Percentiles rank a stretch among this genome's conserved stretches.
phyloP scores from a whole-genome alignment of 2,888 invertebrate species.

The Macrophya alboannulata region DNA sequence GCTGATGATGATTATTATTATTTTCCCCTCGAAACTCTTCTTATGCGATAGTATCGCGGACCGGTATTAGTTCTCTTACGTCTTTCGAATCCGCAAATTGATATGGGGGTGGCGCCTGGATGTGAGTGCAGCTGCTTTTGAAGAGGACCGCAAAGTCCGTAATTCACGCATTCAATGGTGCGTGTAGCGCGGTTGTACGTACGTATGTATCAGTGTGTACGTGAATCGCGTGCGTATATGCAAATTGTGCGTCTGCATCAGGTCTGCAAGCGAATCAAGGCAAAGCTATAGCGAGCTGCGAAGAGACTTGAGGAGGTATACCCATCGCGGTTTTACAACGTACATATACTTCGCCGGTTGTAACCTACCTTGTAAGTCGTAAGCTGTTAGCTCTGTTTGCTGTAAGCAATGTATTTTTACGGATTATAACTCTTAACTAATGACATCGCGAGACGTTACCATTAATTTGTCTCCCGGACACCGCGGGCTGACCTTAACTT shows the following conservation, averaged over 20 bases:
- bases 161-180: neutral
- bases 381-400: conserved; percentile 36
- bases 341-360: conserved; percentile 21
- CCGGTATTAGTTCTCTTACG: neutral
- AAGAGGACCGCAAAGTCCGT: conserved; percentile 26
- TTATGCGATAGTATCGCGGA: neutral
- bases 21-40: neutral
- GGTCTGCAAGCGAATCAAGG: conserved; percentile 28
- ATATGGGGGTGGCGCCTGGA: neutral
- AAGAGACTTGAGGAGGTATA: neutral
- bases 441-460: conserved; percentile 57
- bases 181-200: neutral
- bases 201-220: neutral
- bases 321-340: conserved; percentile 11
- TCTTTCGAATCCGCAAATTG: neutral
- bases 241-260: conserved; percentile 26
- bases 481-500: conserved; percentile 47
- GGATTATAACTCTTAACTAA: conserved; percentile 51
- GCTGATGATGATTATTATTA: conserved; percentile 14
- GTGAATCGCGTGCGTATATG: neutral
- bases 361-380: conserved; percentile 41
- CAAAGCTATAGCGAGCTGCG: neutral
- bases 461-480: conserved; percentile 57
- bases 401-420: conserved; percentile 55
- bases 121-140: conserved; percentile 2